Conservation (phyloP, 2,888 invertebrate species). For the Caenorhabditis parvicauda region DNA sequence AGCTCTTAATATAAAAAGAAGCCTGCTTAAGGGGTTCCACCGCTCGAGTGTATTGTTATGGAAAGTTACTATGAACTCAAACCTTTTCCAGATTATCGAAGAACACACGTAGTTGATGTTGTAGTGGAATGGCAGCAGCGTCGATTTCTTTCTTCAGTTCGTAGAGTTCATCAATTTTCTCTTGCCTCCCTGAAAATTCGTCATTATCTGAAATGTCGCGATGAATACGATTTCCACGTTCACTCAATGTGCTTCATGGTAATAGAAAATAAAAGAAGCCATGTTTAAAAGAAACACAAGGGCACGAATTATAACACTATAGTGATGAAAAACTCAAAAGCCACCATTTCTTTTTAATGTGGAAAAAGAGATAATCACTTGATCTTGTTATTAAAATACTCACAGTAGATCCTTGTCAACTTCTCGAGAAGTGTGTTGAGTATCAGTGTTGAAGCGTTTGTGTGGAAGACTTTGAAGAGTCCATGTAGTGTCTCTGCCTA, state of each 20-base stretch:
- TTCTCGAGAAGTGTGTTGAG: slow-evolving; percentile 20
- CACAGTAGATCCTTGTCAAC: slow-evolving; percentile 17
- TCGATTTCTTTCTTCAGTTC: slow-evolving; percentile 15
- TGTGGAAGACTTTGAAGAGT: slow-evolving; percentile 25
- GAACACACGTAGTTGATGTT: slow-evolving; percentile 16
- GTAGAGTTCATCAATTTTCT: slow-evolving; percentile 15
- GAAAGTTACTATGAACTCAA: too few species aligned
- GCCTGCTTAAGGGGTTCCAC: too few species aligned
- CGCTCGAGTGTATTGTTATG: too few species aligned
- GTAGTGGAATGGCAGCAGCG: slow-evolving; percentile 20
- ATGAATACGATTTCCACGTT: too few species aligned
- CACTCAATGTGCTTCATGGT: too few species aligned
- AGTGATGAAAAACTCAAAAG: too few species aligned
- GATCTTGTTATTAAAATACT: not conserved
- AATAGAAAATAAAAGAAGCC: too few species aligned
- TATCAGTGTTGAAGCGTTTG: slow-evolving; percentile 20
- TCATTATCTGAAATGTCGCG: not conserved
- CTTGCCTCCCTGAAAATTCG: slow-evolving; percentile 11
- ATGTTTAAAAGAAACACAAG: too few species aligned
- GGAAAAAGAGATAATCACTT: too few species aligned
- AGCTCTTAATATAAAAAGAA: too few species aligned
- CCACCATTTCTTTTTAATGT: too few species aligned
- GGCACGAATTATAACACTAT: too few species aligned
- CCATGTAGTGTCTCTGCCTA: slow-evolving; percentile 9
- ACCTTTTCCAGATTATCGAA: slow-evolving; percentile 20